Conservation (phyloP, 2,888 invertebrate genomes). For the Eupithecia vulgata region DNA sequence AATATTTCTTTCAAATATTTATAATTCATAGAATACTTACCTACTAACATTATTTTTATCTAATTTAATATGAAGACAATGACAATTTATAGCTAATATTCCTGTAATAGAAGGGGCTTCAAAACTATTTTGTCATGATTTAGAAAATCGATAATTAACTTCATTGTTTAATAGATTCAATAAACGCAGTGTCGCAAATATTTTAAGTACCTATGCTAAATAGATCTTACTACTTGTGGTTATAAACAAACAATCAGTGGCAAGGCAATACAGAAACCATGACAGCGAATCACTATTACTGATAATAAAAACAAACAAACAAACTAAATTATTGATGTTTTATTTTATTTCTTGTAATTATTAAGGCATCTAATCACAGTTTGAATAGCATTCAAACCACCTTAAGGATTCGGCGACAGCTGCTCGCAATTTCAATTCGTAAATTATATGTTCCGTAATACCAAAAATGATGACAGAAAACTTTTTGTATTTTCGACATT, state of each 20-base stretch:
- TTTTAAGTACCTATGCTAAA: neutral
- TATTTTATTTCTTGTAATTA: neutral
- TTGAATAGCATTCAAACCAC: neutral
- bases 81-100: constrained; percentile 24
- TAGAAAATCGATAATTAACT: constrained; percentile 1
- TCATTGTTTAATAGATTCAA: neutral
- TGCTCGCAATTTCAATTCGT: too few species aligned
- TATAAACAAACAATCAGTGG: neutral
- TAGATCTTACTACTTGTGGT: neutral
- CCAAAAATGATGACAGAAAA: too few species aligned
- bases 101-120: constrained; percentile 40
- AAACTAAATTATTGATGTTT: neutral
- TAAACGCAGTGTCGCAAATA: neutral
- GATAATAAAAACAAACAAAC: neutral
- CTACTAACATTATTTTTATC: constrained; percentile 17
- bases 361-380: neutral
- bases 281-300: neutral
- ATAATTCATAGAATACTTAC: too few species aligned
- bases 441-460: too few species aligned
- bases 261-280: neutral
- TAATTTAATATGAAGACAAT: neutral
- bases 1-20: too few species aligned
- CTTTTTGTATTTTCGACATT: too few species aligned
- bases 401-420: too few species aligned
- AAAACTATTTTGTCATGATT: constrained; percentile 14